These are phyloP conservation scores for Zoroaster sp. DNA, from an alignment of 53 echinoderm and acorn worm genomes.

Conservation along the genomic window DNA sequence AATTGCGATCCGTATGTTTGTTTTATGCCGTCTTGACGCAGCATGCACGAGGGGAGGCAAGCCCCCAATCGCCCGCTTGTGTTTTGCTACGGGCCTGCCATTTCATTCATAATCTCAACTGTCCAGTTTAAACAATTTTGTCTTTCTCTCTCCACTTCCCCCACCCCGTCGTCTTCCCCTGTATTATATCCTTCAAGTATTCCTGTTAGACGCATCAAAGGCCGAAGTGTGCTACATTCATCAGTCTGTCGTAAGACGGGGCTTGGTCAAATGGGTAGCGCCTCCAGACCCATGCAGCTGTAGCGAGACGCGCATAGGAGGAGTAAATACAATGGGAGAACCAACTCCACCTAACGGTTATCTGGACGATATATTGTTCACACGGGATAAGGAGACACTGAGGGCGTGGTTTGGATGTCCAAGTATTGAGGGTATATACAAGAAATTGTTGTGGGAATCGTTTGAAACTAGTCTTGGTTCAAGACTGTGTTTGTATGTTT, in stretches of 20 bases:
- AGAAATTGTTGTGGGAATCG: too few relatives aligned
- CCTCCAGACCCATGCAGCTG: constrained; percentile 11
- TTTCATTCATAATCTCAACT: too few relatives aligned
- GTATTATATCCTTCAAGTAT: too few relatives aligned
- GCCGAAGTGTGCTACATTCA: background rate
- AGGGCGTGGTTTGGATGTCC: constrained; percentile 25
- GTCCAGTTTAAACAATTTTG: too few relatives aligned
- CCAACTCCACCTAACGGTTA: background rate
- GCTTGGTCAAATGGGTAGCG: background rate
- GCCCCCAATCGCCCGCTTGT: too few relatives aligned
- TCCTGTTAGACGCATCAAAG: background rate
- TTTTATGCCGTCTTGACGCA: too few relatives aligned
- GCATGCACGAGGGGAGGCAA: too few relatives aligned
- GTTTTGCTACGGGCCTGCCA: too few relatives aligned
- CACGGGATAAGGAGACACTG: background rate
- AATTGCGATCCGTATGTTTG: too few relatives aligned
- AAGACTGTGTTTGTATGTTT: too few relatives aligned
- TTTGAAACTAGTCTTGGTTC: too few relatives aligned
- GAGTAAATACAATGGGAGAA: background rate
- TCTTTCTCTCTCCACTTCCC: background rate
- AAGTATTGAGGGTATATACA: background rate
- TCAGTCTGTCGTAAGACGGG: background rate
- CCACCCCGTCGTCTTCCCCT: background rate
- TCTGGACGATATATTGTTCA: background rate
- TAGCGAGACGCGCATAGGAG: background rate